Base-by-base conservation (phyloP, 53 echinoderm and acorn worm genomes). In the Patiria pectinifera region DNA sequence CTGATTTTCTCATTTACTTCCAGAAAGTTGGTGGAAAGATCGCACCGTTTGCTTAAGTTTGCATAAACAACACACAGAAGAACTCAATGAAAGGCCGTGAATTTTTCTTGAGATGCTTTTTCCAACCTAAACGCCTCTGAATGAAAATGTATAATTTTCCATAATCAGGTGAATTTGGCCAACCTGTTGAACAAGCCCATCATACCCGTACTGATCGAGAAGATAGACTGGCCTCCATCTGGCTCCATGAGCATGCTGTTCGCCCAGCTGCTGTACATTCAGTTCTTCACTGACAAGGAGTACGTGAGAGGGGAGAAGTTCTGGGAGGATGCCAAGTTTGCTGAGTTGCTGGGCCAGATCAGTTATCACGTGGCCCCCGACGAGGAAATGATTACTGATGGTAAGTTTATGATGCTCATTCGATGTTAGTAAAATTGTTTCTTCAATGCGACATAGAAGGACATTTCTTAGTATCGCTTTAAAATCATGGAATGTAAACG, bases 221-320 rank as follows among this genome's bases (percentile, higher is more conserved):
- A 91, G 59, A 93, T 92, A 14, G 78, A 92, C 47, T 98, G 98
- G 98, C 98, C 98, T 7, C 98, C 98, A 35, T 89, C 92, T 46
- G 98, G 98, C 44, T 95, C 98, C 22, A 98, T 98, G 98, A 98
- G 98, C 83, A 95, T 98, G 95, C 92, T 98, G 14, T 98, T 98
- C 85, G 96, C 98, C n/a, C 98, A 97, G 80, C 98, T 98, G n/a
- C 96, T 98, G 45, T 98, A 97, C 95, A 98, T 96, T 48, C 96
- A 98, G 91, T 94, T 98, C 84, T 95, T 76, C 83, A 95, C 91
- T n/a, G 83, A 95, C 78, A 94, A 96, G 82, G 95, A 95, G 76
- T 98, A 98, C 91, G 89, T 96, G 62, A 91, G 96, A 91, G 98
- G 98, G 82, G 94, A 98, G 44, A 98, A 98, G 83, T 98, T 98